A percentile compares a stretch with the other conserved stretches of the same genome.
Evolutionary conservation across 2,797 vertebrate genomes (phyloP).

Genomic region (Liasis olivaceus): DNA sequence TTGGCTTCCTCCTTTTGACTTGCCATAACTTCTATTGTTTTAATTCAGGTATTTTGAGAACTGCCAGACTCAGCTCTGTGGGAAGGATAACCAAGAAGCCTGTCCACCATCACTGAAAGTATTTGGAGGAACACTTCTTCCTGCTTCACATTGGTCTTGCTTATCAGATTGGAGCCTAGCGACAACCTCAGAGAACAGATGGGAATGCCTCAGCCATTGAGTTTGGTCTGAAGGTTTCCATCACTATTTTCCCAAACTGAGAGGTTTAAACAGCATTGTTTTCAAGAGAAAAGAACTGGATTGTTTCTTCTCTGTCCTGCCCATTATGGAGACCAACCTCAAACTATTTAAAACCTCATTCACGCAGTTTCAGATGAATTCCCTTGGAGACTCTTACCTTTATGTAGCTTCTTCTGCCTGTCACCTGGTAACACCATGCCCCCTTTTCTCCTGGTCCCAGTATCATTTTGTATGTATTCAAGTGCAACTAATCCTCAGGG

Average conservation of each 20-base stretch:
- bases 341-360: neutral
- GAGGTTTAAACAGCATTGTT: neutral
- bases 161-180: neutral
- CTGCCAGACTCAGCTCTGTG: too few relatives aligned
- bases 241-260: too few relatives aligned
- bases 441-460: neutral
- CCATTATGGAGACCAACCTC: neutral
- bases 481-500: neutral
- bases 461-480: neutral
- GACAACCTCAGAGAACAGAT: neutral
- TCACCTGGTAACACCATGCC: neutral
- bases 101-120: neutral
- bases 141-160: neutral
- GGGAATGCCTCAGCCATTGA: neutral
- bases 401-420: neutral
- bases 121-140: neutral
- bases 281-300: neutral
- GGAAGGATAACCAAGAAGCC: neutral
- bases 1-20: neutral
- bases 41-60: neutral
- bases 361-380: neutral
- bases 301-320: neutral
- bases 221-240: neutral
- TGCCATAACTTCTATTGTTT: neutral
- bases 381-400: neutral